Conservation (phyloP, 2,888 invertebrate genomes). For the Tetragonula carbonaria region DNA sequence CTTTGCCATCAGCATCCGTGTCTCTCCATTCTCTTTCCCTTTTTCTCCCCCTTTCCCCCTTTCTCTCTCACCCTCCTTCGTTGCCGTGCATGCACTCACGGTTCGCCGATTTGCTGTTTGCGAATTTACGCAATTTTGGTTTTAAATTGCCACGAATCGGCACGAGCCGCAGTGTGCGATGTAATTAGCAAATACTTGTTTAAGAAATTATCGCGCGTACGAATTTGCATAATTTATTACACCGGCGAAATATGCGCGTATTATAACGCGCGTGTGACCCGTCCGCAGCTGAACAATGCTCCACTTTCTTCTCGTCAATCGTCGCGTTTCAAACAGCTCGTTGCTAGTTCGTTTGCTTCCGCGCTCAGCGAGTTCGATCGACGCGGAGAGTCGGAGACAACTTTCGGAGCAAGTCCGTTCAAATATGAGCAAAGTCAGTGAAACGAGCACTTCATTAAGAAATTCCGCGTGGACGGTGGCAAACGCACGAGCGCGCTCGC, state of each 20-base stretch:
- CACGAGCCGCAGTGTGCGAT: background rate
- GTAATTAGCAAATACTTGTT: constrained; percentile 47
- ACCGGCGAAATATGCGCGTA: background rate
- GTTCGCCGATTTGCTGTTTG: constrained; percentile 38
- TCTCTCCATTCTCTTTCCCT: background rate
- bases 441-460: constrained; percentile 66
- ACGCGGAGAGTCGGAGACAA: background rate
- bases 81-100: background rate
- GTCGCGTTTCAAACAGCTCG: too few relatives aligned
- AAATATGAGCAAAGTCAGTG: constrained; percentile 65
- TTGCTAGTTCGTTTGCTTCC: constrained; percentile 1
- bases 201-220: constrained; percentile 10
- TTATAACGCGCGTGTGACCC: background rate
- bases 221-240: constrained; percentile 15
- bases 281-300: too few relatives aligned
- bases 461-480: constrained; percentile 63
- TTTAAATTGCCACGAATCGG: constrained; percentile 41
- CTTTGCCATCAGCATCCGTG: constrained; percentile 9
- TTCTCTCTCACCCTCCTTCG: background rate
- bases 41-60: background rate
- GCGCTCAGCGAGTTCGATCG: constrained; percentile 43
- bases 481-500: constrained; percentile 14
- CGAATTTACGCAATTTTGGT: constrained; percentile 48
- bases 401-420: constrained; percentile 51
- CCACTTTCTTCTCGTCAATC: too few relatives aligned